Conservation (phyloP, 1,140 invertebrate genomes). For the Drosophila aff. region DNA sequence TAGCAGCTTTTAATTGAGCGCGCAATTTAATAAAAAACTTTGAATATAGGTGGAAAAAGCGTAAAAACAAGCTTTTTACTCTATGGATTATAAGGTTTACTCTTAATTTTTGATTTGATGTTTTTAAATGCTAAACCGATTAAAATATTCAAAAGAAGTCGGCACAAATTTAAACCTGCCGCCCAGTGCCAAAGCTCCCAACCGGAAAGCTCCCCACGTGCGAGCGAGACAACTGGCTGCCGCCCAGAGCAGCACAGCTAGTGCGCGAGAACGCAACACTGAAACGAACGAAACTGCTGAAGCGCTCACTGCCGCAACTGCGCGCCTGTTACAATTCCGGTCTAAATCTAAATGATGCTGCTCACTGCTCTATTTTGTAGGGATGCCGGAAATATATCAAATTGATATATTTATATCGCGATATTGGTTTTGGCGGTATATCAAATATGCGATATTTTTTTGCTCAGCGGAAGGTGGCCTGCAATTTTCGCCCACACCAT, state of each 20-base stretch:
- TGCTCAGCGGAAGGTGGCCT: no score
- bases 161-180: neutral
- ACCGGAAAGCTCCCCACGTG: constrained; percentile 6
- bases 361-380: constrained; percentile 74
- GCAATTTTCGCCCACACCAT: no score
- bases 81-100: no score
- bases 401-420: no score
- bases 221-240: constrained; percentile 23
- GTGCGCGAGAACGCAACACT: constrained; percentile 17
- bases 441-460: no score
- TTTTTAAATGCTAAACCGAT: no score
- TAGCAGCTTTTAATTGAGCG: neutral
- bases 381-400: no score
- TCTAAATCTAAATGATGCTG: constrained; percentile 85
- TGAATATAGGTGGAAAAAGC: neutral
- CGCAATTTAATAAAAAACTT: neutral
- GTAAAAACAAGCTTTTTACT: neutral
- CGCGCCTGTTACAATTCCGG: constrained; percentile 82
- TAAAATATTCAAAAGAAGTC: no score
- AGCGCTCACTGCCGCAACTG: constrained; percentile 33
- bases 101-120: no score
- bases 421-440: no score
- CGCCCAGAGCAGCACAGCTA: constrained; percentile 6
- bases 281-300: constrained; percentile 14
- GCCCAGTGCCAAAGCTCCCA: constrained; percentile 26